Evolutionary conservation across 2,113 vertebrate genomes (phyloP), one percentile per base, ranked within the genome.

Genomic region (Ellobius talpinus): DNA sequence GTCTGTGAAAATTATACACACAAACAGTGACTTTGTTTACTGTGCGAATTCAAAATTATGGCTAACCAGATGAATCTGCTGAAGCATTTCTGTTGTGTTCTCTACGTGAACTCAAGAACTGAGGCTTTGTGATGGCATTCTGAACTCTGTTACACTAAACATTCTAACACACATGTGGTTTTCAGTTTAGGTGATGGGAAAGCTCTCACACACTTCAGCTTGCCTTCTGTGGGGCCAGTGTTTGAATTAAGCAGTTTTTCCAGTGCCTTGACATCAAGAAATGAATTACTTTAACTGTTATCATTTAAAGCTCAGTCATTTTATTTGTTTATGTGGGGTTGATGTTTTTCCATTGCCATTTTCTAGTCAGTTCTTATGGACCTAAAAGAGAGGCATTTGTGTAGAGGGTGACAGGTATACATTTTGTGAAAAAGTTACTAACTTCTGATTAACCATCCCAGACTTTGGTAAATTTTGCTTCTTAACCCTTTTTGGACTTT

Each of bases 271-370:
- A 70, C 14, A 92, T 78, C 12, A 78, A 94, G 58, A 29, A 92
- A 89, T 93, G 76, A 86, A 87, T 70, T 65, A 85, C 90, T 74
- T 89, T 70, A 50, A 85, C 70, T 96, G 87, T 63, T n/a, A 65
- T 94, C 36, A 58, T 42, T 85, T 77, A 95, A 94, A 93, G 65
- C 70, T 79, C 52, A 88, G 47, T 47, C n/a, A 89, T 29, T 85
- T 88, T 76, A 36, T 85, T 90, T 78, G 47, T 78, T 52, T 70
- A 13, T 21, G 52, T 70, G 17, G 55, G 17, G 42, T 90, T 74
- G 63, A 92, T 70, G n/a, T 93, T 88, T 77, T 97, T 72, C 50
- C 39, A n/a, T 63, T 92, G 61, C 63, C 78, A 96, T 63, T 88
- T 90, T 8, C 13, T n/a, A 68, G 26, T 85, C 47, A 88, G 14